These are phyloP conservation scores for Entelurus aequoreus DNA, from an alignment of 2,113 vertebrate genomes.

Conservation along the genomic window DNA sequence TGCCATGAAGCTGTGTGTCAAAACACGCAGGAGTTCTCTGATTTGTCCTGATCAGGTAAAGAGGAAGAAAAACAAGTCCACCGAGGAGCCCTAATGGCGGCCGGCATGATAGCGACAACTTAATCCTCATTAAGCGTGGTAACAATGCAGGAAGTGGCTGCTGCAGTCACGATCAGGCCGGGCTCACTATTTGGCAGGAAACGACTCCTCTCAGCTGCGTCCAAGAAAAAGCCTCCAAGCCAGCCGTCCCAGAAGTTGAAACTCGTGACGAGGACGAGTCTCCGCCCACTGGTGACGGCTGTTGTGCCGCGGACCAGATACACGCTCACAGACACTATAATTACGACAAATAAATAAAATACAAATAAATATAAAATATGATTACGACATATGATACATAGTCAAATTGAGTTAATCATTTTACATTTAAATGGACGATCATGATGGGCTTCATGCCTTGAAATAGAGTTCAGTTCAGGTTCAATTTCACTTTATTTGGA, in stretches of 20 bases:
- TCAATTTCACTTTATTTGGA: too few species aligned
- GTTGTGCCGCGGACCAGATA: neutral
- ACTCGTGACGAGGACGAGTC: constrained; percentile 14
- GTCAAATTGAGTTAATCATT: too few species aligned
- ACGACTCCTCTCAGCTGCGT: constrained; percentile 57
- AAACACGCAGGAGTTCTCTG: too few species aligned
- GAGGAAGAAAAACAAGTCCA: neutral
- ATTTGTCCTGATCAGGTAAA: neutral
- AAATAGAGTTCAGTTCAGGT: too few species aligned
- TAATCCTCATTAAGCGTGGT: constrained; percentile 72
- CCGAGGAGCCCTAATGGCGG: constrained; percentile 55
- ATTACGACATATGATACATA: neutral
- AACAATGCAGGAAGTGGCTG: constrained; percentile 76
- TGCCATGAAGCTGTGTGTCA: too few species aligned
- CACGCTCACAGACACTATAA: neutral
- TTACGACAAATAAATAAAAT: neutral
- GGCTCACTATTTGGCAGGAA: constrained; percentile 79
- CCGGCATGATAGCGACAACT: constrained; percentile 69
- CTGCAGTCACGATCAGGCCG: constrained; percentile 64
- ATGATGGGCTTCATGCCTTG: too few species aligned
- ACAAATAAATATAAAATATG: neutral
- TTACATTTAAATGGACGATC: too few species aligned
- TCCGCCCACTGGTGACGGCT: neutral
- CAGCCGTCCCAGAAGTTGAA: constrained; percentile 55
- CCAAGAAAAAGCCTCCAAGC: constrained; percentile 59